Evolutionary conservation across 2,888 invertebrate species (phyloP).

Genomic region (Drosophila cyrtoloma): DNA sequence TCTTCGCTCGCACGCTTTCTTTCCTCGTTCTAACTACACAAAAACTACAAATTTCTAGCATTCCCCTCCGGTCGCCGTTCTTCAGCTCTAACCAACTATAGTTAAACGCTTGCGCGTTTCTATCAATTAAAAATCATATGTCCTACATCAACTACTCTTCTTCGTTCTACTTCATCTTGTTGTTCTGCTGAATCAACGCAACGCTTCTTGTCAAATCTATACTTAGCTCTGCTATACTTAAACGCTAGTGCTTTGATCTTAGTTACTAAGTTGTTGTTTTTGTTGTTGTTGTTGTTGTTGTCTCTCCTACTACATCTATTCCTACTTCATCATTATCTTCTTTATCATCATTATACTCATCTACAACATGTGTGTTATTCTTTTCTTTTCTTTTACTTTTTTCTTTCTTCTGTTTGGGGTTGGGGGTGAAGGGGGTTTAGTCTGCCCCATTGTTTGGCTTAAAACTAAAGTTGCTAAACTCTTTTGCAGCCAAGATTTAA

Average conservation of each 20-base stretch:
- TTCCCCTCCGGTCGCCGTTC: constrained; percentile 3
- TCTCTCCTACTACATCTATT: constrained; percentile 45
- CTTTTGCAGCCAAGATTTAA: constrained; percentile 46
- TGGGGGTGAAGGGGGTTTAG: constrained; percentile 13
- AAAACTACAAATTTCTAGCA: constrained; percentile 61
- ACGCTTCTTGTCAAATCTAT: constrained; percentile 41
- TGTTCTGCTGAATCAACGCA: constrained; percentile 39
- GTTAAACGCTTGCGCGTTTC: constrained; percentile 34
- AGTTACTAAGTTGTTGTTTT: constrained; percentile 51
- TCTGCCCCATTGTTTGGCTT: constrained; percentile 37
- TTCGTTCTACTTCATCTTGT: constrained; percentile 15
- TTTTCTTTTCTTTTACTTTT: constrained; percentile 19
- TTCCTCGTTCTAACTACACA: constrained; percentile 65
- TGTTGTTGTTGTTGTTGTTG: constrained; percentile 42
- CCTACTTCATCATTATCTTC: constrained; percentile 28
- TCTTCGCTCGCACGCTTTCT: constrained; percentile 4
- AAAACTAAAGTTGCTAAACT: constrained; percentile 45
- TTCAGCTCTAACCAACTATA: constrained; percentile 48
- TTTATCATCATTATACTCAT: constrained; percentile 14
- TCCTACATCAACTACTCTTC: constrained; percentile 44
- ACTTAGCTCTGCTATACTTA: constrained; percentile 70
- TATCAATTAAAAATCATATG: constrained; percentile 68
- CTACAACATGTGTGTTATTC: constrained; percentile 40
- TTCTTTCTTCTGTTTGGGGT: not conserved
- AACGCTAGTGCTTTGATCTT: constrained; percentile 72